Conservation (phyloP, 2,888 invertebrate species). For the Zygogramma bicolorata region DNA sequence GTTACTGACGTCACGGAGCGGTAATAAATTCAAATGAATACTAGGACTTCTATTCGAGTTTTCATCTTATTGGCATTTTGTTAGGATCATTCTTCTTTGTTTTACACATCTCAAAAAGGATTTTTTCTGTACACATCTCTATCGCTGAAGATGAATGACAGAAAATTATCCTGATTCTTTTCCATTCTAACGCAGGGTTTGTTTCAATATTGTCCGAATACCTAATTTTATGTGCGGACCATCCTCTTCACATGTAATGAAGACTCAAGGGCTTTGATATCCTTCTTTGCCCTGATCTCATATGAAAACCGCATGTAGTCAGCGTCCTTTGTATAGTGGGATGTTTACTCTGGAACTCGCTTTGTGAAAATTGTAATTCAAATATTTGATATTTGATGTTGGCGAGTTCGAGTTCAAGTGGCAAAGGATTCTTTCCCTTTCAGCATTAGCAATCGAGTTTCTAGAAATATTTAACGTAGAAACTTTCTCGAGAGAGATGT, state of each 20-base stretch:
- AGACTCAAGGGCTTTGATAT: conserved; percentile 32
- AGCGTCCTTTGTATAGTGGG: not conserved
- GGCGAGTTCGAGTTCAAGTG: not conserved
- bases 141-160: no score
- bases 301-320: conserved; percentile 18
- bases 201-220: not conserved
- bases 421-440: not conserved
- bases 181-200: not conserved
- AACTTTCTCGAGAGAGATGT: no score
- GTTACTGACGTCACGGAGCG: no score
- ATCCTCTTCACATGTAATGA: conserved; percentile 29
- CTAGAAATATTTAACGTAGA: not conserved
- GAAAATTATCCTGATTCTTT: not conserved
- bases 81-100: no score
- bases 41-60: no score
- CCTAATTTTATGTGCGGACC: conserved; percentile 18
- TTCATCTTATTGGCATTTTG: no score
- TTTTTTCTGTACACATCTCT: no score
- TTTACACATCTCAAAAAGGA: no score
- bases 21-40: no score
- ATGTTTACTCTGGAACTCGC: not conserved
- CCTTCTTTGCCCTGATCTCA: conserved; percentile 29
- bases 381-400: conserved; percentile 3
- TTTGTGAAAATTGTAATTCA: conserved; percentile 11
- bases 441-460: not conserved